Conservation (phyloP, 2,888 invertebrate genomes). For the Cremastinae sp. region DNA sequence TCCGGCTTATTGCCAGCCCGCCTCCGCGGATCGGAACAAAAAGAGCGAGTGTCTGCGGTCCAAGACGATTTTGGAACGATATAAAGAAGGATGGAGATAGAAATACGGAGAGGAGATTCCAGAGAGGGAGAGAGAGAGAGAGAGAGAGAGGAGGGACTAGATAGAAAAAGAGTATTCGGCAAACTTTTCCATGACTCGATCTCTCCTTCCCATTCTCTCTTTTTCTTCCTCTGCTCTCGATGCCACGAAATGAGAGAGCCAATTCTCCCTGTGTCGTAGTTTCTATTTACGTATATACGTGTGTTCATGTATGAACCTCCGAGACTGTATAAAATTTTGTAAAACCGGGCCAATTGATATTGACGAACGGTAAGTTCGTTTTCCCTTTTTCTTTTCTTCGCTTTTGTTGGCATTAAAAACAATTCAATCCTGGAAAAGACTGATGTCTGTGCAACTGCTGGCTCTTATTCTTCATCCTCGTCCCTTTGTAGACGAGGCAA, state of each 20-base stretch:
- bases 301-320: not conserved
- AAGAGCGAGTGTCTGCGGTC: constrained; percentile 9
- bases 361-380: constrained; percentile 47
- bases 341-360: constrained; percentile 38
- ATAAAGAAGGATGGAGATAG: constrained; percentile 21
- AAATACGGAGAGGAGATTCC: not conserved
- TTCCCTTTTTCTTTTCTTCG: constrained; percentile 8
- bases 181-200: constrained; percentile 50
- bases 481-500: too few relatives aligned
- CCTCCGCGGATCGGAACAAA: constrained; percentile 21
- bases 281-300: constrained; percentile 15
- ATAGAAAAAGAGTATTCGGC: constrained; percentile 16
- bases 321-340: not conserved
- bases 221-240: not conserved
- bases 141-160: constrained; percentile 6
- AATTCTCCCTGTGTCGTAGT: constrained; percentile 18
- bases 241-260: constrained; percentile 35
- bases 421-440: not conserved
- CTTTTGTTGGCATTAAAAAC: not conserved
- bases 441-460: not conserved
- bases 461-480: not conserved
- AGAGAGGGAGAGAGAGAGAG: not conserved
- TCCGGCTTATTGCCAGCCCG: constrained; percentile 55
- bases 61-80: constrained; percentile 23
- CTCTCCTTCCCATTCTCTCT: not conserved